Conservation (phyloP, 2,888 invertebrate genomes). For the Holacanthella duospinosa region DNA sequence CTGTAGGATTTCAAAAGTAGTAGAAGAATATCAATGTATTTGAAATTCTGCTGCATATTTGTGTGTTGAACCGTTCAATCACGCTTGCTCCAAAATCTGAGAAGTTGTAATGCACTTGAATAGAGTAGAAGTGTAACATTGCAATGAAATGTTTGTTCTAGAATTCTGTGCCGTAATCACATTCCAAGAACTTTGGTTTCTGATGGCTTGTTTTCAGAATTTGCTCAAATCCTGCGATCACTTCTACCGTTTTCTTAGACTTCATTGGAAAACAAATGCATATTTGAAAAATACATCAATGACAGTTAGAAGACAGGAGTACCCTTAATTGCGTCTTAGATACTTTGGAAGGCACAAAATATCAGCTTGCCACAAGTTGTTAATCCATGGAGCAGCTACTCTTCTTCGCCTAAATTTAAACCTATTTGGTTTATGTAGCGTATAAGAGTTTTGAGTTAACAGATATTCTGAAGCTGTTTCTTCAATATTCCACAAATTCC, state of each 20-base stretch:
- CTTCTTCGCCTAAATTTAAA: too few species aligned
- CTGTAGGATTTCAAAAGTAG: too few species aligned
- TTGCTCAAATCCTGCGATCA: background rate
- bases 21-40: too few species aligned
- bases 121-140: background rate
- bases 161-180: slow-evolving; percentile 2
- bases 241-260: background rate
- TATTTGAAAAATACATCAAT: background rate
- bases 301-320: too few species aligned
- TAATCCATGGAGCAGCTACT: background rate
- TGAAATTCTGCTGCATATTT: background rate
- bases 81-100: background rate
- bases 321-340: background rate
- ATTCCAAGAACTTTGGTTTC: background rate
- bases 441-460: background rate
- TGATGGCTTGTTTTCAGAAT: too few species aligned
- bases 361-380: slow-evolving; percentile 2
- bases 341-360: background rate
- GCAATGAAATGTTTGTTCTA: background rate
- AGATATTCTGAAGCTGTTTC: too few species aligned
- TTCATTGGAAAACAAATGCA: background rate
- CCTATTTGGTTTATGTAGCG: background rate
- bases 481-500: background rate
- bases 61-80: background rate
- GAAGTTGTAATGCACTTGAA: background rate